phyloP scores from a whole-genome alignment of 1,140 invertebrate genomes.

The Hyles vespertilio region DNA sequence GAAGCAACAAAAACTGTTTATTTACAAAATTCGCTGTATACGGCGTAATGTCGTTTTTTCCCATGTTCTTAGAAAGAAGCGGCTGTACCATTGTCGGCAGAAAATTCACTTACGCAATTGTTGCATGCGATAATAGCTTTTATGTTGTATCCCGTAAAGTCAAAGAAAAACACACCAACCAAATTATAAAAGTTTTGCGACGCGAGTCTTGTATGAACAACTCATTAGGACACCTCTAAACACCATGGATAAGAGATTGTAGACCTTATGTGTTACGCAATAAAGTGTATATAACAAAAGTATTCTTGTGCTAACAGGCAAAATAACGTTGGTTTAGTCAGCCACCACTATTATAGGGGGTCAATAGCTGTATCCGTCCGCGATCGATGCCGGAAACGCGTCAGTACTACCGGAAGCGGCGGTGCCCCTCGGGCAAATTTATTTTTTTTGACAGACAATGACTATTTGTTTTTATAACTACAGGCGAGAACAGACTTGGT shows the following conservation, averaged over 20 bases:
- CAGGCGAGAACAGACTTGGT: not conserved
- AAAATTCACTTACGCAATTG: constrained; percentile 6
- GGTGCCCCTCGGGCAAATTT: constrained; percentile 31
- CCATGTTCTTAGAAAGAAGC: not conserved
- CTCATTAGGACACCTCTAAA: not conserved
- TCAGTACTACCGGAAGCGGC: constrained; percentile 36
- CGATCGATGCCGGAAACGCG: constrained; percentile 45
- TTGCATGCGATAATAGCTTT: constrained; percentile 4
- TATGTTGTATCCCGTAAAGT: not conserved
- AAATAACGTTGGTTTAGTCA: constrained; percentile 35
- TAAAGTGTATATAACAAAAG: constrained; percentile 18
- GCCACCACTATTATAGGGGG: constrained; percentile 40
- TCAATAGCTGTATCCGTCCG: constrained; percentile 48
- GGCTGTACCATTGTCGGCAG: constrained; percentile 3
- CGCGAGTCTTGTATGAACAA: constrained; percentile 11
- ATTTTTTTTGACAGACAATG: constrained; percentile 23
- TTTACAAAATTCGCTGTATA: too few species aligned
- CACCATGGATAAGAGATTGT: constrained; percentile 5
- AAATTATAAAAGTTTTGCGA: constrained; percentile 25
- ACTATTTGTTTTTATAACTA: constrained; percentile 5
- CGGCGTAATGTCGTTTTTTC: too few species aligned
- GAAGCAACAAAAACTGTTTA: too few species aligned
- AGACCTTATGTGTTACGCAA: constrained; percentile 17
- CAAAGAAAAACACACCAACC: constrained; percentile 17
- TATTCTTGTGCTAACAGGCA: constrained; percentile 14